phyloP scores from a whole-genome alignment of 2,797 vertebrate species.

The Girardinus metallicus region DNA sequence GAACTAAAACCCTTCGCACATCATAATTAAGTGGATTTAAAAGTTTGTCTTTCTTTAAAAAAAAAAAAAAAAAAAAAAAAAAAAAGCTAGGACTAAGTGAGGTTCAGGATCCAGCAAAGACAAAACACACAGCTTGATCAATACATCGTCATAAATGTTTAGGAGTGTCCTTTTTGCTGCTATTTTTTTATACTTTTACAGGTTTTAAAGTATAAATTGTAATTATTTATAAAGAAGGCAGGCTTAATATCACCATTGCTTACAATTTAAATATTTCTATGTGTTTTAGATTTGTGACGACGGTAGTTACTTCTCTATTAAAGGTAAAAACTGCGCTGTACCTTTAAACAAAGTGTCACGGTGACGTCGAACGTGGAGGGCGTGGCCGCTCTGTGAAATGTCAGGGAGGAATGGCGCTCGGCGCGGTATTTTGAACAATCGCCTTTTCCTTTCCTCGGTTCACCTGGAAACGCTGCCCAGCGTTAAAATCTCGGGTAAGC shows the following conservation, averaged over 20 bases:
- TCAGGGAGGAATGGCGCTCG: conserved; percentile 96
- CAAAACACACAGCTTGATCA: background rate
- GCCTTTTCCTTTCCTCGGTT: conserved; percentile 81
- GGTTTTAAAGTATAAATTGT: background rate
- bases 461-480: conserved; percentile 66
- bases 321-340: background rate
- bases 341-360: conserved; percentile 56
- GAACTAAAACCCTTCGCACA: background rate
- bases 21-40: background rate
- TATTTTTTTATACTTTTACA: background rate
- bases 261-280: background rate
- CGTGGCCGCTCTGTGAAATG: conserved; percentile 91
- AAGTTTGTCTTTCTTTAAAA: background rate
- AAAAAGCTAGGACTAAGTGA: background rate
- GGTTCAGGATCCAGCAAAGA: background rate
- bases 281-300: background rate
- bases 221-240: background rate
- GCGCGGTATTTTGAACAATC: conserved; percentile 99
- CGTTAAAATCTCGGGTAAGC: conserved; percentile 45
- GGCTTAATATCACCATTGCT: background rate
- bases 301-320: background rate
- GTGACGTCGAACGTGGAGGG: conserved; percentile 73
- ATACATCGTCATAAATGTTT: background rate
- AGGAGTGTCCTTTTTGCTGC: background rate
- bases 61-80: too few species aligned